These are phyloP conservation scores for Planococcus citri DNA, from an alignment of 1,140 invertebrate genomes.

Conservation along the genomic window DNA sequence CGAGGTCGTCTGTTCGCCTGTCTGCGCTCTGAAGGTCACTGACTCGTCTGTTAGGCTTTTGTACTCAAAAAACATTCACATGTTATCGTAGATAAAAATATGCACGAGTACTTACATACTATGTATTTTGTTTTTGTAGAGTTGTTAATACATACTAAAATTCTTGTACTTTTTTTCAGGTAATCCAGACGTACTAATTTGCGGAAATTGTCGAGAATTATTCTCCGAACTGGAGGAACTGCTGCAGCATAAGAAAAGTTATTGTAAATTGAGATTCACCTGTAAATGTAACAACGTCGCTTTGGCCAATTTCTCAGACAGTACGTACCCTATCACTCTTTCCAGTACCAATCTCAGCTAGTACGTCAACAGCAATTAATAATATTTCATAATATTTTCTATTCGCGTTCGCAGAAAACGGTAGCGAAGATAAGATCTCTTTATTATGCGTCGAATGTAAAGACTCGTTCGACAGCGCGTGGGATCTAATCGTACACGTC, in stretches of 20 bases:
- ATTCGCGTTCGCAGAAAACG: slow-evolving; percentile 23
- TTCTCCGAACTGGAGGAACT: slow-evolving; percentile 68
- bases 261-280: slow-evolving; percentile 71
- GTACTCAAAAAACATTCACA: too few species aligned
- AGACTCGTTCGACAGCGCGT: slow-evolving; percentile 58
- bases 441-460: slow-evolving; percentile 64
- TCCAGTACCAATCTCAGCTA: too few species aligned
- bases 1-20: too few species aligned
- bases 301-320: neutral
- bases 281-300: slow-evolving; percentile 55
- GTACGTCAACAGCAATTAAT: too few species aligned
- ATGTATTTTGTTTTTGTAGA: too few species aligned
- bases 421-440: slow-evolving; percentile 34
- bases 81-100: too few species aligned
- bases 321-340: neutral
- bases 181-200: slow-evolving; percentile 76
- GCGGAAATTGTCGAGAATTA: slow-evolving; percentile 73
- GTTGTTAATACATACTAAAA: too few species aligned
- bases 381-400: neutral
- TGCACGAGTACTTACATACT: too few species aligned
- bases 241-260: slow-evolving; percentile 72
- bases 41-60: too few species aligned
- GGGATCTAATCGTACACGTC: slow-evolving; percentile 68
- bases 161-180: slow-evolving; percentile 44
- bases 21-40: too few species aligned